Conservation (phyloP, 2,113 vertebrate genomes). For the Onychostruthus taczanowskii region DNA sequence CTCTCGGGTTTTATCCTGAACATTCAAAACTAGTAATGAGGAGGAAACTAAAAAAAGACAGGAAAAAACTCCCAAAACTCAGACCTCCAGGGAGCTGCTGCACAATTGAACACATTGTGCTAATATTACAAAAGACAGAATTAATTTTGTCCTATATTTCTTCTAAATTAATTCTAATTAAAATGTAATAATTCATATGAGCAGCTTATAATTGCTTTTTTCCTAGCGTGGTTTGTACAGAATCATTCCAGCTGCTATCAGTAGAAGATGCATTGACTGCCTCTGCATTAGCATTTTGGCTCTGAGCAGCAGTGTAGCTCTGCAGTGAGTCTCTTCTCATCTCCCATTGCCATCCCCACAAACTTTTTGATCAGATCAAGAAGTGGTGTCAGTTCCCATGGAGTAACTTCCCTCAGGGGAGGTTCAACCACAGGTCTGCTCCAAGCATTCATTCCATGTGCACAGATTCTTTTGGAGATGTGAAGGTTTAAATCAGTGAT, state of each 20-base stretch:
- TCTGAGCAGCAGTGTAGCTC: background rate
- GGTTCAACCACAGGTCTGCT: background rate
- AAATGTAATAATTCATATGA: background rate
- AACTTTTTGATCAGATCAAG: background rate
- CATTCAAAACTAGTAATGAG: background rate
- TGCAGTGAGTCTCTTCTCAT: background rate
- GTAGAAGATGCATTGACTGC: background rate
- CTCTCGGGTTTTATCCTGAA: background rate
- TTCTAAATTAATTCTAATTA: constrained; percentile 19
- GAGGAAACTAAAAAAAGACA: background rate
- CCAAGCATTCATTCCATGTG: background rate
- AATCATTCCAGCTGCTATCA: background rate
- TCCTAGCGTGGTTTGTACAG: background rate
- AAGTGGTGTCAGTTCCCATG: background rate
- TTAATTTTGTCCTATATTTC: constrained; percentile 10
- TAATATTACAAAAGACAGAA: background rate
- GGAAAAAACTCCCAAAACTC: background rate
- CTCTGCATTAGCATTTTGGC: background rate
- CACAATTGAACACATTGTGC: fast-evolving
- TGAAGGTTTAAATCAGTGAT: background rate
- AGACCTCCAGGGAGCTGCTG: background rate
- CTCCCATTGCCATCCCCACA: fast-evolving
- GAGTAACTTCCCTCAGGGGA: background rate
- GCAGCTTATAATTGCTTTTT: background rate
- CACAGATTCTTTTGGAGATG: background rate